These are phyloP conservation scores for Drosophila tristis DNA, from an alignment of 1,140 invertebrate species.

Conservation along the genomic window DNA sequence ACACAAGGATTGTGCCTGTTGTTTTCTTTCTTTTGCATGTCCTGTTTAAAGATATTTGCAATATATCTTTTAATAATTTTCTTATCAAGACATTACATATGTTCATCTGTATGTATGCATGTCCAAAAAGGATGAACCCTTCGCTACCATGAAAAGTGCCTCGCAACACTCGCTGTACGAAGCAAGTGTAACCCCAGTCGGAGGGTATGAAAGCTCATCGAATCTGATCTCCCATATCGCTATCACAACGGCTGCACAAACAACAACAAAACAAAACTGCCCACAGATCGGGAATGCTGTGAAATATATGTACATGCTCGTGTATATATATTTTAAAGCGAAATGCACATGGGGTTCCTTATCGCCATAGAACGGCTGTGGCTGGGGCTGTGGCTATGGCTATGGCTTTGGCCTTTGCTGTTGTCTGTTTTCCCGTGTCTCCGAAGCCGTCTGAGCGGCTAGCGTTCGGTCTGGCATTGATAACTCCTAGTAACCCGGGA, in stretches of 20 bases:
- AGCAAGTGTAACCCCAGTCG: background rate
- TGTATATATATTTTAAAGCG: background rate
- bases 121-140: too few species aligned
- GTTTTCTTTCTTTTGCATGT: too few species aligned
- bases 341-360: slow-evolving; percentile 56
- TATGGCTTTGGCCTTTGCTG: background rate
- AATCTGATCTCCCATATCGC: slow-evolving; percentile 6
- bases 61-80: too few species aligned
- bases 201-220: slow-evolving; percentile 1
- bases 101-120: too few species aligned
- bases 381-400: background rate
- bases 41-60: too few species aligned
- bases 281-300: slow-evolving; percentile 4
- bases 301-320: background rate
- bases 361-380: slow-evolving; percentile 24
- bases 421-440: slow-evolving; percentile 12
- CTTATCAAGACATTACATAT: too few species aligned
- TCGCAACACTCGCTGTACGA: too few species aligned
- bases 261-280: slow-evolving; percentile 1
- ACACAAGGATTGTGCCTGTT: too few species aligned
- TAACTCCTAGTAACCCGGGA: slow-evolving; percentile 68
- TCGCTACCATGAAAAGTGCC: too few species aligned
- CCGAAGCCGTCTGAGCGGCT: slow-evolving; percentile 4
- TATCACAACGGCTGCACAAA: slow-evolving; percentile 11
- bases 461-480: slow-evolving; percentile 65